Conservation (phyloP, 2,113 vertebrate species). For the Ophthalmolycus amberensis region DNA sequence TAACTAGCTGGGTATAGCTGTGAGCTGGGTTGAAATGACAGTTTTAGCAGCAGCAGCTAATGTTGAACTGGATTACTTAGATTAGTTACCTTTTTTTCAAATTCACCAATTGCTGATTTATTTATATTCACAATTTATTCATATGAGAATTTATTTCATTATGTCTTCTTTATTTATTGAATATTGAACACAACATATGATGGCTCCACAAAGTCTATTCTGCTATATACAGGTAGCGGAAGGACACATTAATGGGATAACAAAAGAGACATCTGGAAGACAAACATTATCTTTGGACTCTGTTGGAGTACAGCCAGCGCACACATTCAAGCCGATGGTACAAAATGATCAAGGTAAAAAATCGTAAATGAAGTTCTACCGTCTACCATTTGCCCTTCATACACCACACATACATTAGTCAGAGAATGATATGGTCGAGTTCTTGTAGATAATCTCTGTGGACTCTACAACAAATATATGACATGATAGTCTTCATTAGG, state of each 20-base stretch:
- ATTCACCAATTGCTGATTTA: neutral
- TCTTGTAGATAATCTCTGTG: neutral
- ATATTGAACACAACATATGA: neutral
- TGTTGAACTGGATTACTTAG: neutral
- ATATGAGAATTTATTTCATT: neutral
- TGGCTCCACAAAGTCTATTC: neutral
- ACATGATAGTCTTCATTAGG: neutral
- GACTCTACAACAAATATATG: neutral
- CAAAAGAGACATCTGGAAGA: no score
- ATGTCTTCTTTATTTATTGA: neutral
- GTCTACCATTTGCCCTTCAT: no score
- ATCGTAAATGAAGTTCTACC: no score
- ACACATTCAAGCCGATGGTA: no score
- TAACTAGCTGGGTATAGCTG: neutral
- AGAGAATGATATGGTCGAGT: no score
- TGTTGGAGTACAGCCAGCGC: no score
- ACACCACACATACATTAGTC: no score
- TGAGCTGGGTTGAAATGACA: neutral
- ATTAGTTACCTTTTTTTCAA: neutral
- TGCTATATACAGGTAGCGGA: neutral
- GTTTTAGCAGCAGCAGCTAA: neutral
- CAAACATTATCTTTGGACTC: no score
- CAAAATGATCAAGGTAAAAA: no score
- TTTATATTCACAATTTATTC: neutral
- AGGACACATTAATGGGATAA: no score